Evolutionary conservation across 23 tunicate genomes (phyloP).

Genomic region (Trididemnum miniatum): DNA sequence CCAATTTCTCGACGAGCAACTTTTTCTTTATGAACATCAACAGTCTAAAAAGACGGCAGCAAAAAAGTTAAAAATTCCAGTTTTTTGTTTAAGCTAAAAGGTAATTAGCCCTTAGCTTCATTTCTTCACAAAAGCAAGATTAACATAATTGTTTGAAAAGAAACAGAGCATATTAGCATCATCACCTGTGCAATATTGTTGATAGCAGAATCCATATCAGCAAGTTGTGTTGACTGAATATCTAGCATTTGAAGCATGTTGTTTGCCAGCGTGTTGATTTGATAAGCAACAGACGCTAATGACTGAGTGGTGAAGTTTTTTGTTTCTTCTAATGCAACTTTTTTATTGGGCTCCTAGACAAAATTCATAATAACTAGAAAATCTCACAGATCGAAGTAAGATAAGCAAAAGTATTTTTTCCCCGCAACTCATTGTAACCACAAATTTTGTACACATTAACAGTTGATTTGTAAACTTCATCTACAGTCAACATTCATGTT

Average conservation of each 20-base stretch:
- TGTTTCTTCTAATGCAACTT: conserved; percentile 89
- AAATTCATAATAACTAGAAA: background rate
- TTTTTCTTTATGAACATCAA: conserved; percentile 97
- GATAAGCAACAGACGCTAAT: conserved; percentile 98
- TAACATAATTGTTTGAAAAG: background rate
- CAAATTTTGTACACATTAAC: no score
- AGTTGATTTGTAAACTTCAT: no score
- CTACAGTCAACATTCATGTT: no score
- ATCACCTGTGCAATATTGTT: conserved; percentile 80
- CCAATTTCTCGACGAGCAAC: conserved; percentile 91
- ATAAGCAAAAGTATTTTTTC: no score
- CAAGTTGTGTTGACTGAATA: conserved; percentile 89
- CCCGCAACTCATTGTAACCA: no score
- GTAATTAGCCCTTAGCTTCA: no score
- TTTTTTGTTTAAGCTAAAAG: no score
- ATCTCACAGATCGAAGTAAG: no score
- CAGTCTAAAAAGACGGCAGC: conserved; percentile 63
- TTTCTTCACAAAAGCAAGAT: no score
- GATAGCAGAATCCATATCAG: conserved; percentile 82
- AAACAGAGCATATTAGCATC: no score
- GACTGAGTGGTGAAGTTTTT: conserved; percentile 96
- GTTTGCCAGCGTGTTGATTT: conserved; percentile 89
- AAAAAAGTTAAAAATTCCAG: background rate
- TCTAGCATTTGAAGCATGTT: conserved; percentile 94
- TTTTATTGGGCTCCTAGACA: conserved; percentile 82